Evolutionary conservation across 2,888 invertebrate genomes (phyloP).

Genomic region (Apamea crenata): DNA sequence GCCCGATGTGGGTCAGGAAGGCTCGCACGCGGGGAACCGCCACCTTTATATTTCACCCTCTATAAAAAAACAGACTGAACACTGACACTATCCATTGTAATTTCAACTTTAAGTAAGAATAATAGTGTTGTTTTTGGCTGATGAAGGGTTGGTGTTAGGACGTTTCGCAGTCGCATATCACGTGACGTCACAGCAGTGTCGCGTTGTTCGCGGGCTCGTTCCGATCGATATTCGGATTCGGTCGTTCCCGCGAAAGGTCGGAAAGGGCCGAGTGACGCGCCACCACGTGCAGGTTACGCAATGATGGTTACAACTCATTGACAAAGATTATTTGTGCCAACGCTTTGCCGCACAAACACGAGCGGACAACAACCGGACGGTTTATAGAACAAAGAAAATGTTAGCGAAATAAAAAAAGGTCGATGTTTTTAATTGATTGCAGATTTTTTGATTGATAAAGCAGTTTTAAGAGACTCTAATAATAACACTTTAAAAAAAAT

Average conservation of each 20-base stretch:
- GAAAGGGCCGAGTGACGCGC: slow-evolving; percentile 74
- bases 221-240: slow-evolving; percentile 84
- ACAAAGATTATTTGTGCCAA: slow-evolving; percentile 84
- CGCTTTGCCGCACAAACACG: slow-evolving; percentile 73
- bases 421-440: slow-evolving; percentile 14
- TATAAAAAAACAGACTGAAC: slow-evolving; percentile 53
- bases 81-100: slow-evolving; percentile 30
- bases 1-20: slow-evolving; percentile 86
- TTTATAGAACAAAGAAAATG: slow-evolving; percentile 9
- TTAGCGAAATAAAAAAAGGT: neutral
- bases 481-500: no score
- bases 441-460: neutral
- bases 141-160: slow-evolving; percentile 24
- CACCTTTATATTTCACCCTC: slow-evolving; percentile 65
- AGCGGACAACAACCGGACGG: slow-evolving; percentile 24
- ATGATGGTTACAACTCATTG: slow-evolving; percentile 87
- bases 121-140: slow-evolving; percentile 56
- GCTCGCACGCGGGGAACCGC: slow-evolving; percentile 71
- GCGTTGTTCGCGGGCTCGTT: slow-evolving; percentile 81
- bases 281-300: slow-evolving; percentile 88
- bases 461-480: neutral
- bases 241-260: slow-evolving; percentile 78
- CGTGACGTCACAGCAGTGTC: slow-evolving; percentile 87
- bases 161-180: slow-evolving; percentile 42
- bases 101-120: neutral